Evolutionary conservation across 2,113 vertebrate species (phyloP).

Genomic region (Rutilus rutilus): DNA sequence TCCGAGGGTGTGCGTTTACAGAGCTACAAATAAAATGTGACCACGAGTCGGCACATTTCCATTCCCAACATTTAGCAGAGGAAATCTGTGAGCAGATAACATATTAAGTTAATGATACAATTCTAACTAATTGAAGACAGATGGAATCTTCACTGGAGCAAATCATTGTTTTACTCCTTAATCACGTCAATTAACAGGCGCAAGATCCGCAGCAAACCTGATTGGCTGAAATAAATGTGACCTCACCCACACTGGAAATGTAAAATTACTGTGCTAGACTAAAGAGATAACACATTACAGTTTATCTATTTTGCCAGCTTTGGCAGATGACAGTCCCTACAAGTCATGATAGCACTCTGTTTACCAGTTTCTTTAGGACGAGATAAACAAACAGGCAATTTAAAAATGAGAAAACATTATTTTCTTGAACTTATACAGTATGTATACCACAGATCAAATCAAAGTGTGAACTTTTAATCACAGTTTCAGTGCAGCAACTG

Average conservation of each 20-base stretch:
- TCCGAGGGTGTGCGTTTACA: background rate
- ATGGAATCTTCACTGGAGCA: slow-evolving; percentile 68
- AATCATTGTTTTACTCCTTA: slow-evolving; percentile 66
- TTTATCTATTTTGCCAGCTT: background rate
- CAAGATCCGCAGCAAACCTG: slow-evolving; percentile 47
- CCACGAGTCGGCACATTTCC: background rate
- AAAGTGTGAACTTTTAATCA: slow-evolving; percentile 64
- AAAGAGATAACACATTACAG: background rate
- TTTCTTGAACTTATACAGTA: background rate
- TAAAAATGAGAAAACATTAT: background rate
- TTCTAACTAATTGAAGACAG: slow-evolving; percentile 69
- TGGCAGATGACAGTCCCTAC: background rate
- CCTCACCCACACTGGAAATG: background rate
- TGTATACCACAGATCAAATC: slow-evolving; percentile 50
- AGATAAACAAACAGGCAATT: slow-evolving; percentile 25
- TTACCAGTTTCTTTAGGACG: background rate
- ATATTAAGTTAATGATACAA: slow-evolving; percentile 68
- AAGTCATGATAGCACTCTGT: background rate
- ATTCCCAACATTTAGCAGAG: slow-evolving; percentile 51
- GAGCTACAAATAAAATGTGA: background rate
- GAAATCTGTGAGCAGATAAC: slow-evolving; percentile 58
- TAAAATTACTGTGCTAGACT: background rate
- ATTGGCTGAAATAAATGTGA: slow-evolving; percentile 48
- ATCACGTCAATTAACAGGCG: slow-evolving; percentile 67
- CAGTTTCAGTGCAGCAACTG: slow-evolving; percentile 54